Evolutionary conservation across 2,797 vertebrate species (phyloP).

Genomic region (Chromis chromis): DNA sequence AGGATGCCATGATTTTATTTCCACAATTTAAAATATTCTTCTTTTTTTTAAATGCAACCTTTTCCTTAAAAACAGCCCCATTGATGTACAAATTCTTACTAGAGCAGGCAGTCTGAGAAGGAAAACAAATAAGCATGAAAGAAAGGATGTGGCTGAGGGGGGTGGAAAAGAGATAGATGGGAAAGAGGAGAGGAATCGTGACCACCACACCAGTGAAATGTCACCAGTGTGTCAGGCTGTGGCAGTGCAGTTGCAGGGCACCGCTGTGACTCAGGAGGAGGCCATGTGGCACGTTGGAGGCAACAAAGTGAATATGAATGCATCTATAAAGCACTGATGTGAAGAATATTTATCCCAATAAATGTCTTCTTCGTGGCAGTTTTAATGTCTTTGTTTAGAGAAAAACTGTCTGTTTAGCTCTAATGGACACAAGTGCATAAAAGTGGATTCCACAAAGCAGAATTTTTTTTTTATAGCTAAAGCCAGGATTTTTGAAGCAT

Average conservation of each 20-base stretch:
- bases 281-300: not conserved
- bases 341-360: not conserved
- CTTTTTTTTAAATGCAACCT: constrained; percentile 44
- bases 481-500: too few species aligned
- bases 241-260: constrained; percentile 29
- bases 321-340: not conserved
- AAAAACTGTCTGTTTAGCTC: too few species aligned
- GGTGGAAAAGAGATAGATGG: constrained; percentile 14
- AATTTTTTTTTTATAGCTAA: too few species aligned
- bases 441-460: too few species aligned
- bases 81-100: constrained; percentile 54
- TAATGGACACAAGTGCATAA: too few species aligned
- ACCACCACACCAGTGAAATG: constrained; percentile 39
- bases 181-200: constrained; percentile 38
- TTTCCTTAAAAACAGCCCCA: constrained; percentile 42
- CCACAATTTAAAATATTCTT: constrained; percentile 26
- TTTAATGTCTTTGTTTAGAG: too few species aligned
- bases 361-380: too few species aligned
- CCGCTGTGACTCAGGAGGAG: constrained; percentile 32
- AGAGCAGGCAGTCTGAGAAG: constrained; percentile 56
- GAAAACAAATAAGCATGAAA: constrained; percentile 43
- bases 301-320: not conserved
- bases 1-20: constrained; percentile 31
- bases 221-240: constrained; percentile 32
- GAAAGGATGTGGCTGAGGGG: constrained; percentile 49